phyloP scores from a whole-genome alignment of 1,140 invertebrate genomes.

The Scylla paramamosain region DNA sequence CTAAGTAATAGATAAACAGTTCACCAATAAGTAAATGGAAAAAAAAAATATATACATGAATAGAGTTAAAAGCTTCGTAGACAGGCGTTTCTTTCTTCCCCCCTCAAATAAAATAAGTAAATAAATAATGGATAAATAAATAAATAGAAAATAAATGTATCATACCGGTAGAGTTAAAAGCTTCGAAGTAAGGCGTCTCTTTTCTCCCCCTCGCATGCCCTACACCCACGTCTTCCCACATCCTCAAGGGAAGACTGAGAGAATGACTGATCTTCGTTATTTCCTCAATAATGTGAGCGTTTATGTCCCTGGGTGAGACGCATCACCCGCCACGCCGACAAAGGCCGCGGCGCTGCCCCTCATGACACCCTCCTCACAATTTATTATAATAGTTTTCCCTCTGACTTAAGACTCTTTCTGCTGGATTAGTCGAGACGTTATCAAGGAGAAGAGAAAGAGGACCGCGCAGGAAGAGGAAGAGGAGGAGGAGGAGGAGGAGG shows the following conservation, averaged over 20 bases:
- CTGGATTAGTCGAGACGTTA: slow-evolving; percentile 40
- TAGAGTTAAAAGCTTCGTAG: no score
- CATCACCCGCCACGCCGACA: slow-evolving; percentile 38
- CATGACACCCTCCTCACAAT: slow-evolving; percentile 32
- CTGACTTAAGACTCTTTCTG: slow-evolving; percentile 41
- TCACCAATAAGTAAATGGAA: no score
- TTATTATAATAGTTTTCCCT: slow-evolving; percentile 60
- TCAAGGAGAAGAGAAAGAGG: neutral
- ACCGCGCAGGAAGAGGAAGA: neutral
- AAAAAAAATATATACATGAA: no score
- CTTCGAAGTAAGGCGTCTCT: neutral
- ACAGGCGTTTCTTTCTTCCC: neutral
- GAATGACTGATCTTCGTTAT: slow-evolving; percentile 58
- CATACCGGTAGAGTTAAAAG: no score
- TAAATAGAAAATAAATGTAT: no score
- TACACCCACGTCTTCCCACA: neutral
- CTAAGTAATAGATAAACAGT: no score
- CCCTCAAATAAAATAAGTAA: no score
- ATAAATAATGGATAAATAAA: no score
- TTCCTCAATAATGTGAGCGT: slow-evolving; percentile 62
- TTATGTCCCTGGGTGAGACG: slow-evolving; percentile 54
- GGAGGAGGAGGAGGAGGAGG: neutral
- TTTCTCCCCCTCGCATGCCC: neutral
- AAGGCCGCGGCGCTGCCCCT: neutral
- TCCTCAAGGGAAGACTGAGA: slow-evolving; percentile 25